Base-by-base conservation (phyloP, 2,797 vertebrate genomes). In the Choloepus didactylus region DNA sequence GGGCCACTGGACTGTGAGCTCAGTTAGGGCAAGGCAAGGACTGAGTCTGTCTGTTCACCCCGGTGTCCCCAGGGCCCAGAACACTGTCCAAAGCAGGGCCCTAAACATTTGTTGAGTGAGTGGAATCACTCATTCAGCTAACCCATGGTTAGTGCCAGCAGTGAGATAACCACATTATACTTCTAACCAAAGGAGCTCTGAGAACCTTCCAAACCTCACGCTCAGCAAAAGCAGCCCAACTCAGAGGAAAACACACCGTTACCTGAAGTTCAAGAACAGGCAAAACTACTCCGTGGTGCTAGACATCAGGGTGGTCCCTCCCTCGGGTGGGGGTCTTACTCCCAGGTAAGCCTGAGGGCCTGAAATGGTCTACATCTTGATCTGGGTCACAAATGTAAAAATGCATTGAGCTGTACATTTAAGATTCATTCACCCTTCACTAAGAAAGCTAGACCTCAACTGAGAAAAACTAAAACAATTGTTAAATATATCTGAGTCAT, bases 361-460 rank as follows among this genome's bases (percentile, higher is more conserved):
- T 56, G 3, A 56, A 56, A 56, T 5, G 16, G 16, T 56, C 54
- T 19, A 56, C 18, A 56, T 56, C 54, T 56, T 56, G 49, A 49
- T 49, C 49, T 49, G 54, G 7, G 79, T 21, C 60, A 15, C 49
- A 7, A 11, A 0, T 0, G 18, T 2, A 83, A 31, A 31, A 38
- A 25, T 2, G 4, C 60, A n/a, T 9, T 11, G 54, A 18, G 15
- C 11, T 8, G 1, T 11, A 19, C 41, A 9, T 73, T 14, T 5
- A 2, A 14, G 83, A 41, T 12, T 31, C 21, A 31, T 8, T 51
- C 16, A 27, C 23, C 41, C 27, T 8, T 29, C 15, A 2, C 56
- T 25, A 1, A 9, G 49, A 31, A 46, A 89, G 80, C 8, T 49
- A 25, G 2, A 14, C 75, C 67, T 75, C 80, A 46, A 25, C n/a